Evolutionary conservation across 2,888 invertebrate species (phyloP), one percentile per base, ranked within the genome.

Genomic region (Pycnomerus fuliginosus): DNA sequence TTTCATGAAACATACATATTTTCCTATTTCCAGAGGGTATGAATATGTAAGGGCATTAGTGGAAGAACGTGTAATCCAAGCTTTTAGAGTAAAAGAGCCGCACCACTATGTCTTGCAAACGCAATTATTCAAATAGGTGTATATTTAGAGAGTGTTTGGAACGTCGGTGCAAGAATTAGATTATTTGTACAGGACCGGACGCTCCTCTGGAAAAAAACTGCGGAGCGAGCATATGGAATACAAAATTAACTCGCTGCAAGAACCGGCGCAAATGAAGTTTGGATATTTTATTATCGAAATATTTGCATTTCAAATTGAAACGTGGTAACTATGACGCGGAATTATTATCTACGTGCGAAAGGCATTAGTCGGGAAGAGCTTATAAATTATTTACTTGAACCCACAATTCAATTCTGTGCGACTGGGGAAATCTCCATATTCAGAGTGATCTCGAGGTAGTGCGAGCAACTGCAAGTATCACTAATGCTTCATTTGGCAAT

Each of bases 21-120:
- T 25, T 12, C 17, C 27, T 17, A 34, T 29, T 29, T 32, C 17
- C 31, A 40, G 32, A 32, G 32, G 54, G 48, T 51, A 58, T 58
- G 58, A 61, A 61, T 61, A 61, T 61, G 58, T 58, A 61, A 58
- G 55, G 45, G 37, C 47, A 44, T 52, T 51, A 41, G 56, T 42
- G 55, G 56, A 60, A 58, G 58, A 58, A 58, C 53, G 49, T 50
- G 53, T 52, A 58, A 52, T 53, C 55, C 56, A 52, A 55, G 52
- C 58, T 56, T 60, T 58, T 56, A 56, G 48, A 28, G 44, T 49
- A 39, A 44, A 52, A 55, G 53, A 51, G 49, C 49, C 48, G 44
- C 44, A 41, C 52, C 40, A 35, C 53, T 51, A 50, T 52, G 50
- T 55, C 53, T 52, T 52, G 53, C 51, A 56, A 55, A 60, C 46